A percentile compares a stretch with the other conserved stretches of the same genome.
Conservation (phyloP, 2,797 vertebrate species). For the Tapirus indicus region DNA sequence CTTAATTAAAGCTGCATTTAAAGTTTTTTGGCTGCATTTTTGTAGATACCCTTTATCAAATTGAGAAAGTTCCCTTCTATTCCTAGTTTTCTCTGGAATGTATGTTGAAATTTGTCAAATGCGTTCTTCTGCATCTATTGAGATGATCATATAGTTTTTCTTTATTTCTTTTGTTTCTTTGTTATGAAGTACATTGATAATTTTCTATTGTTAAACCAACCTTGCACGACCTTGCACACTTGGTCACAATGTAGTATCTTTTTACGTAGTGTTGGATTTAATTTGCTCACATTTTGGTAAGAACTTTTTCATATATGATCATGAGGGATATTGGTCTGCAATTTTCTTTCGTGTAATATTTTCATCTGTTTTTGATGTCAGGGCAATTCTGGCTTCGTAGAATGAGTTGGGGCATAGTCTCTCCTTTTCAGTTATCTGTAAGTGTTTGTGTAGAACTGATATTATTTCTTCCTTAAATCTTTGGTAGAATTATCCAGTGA, state of each 20-base stretch:
- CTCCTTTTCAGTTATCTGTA: not conserved
- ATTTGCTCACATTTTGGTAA: not conserved
- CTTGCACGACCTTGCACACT: not conserved
- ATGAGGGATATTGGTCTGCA: not conserved
- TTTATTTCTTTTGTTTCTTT: conserved; percentile 13
- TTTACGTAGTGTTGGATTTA: not conserved
- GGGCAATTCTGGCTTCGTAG: not conserved
- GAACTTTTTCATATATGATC: not conserved
- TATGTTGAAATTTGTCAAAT: not conserved
- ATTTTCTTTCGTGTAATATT: not conserved
- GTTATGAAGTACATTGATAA: not conserved
- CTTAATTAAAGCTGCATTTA: not conserved
- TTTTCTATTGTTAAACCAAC: not conserved
- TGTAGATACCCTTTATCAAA: not conserved
- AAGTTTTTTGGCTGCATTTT: not conserved
- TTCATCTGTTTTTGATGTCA: not conserved
- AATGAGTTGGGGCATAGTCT: not conserved
- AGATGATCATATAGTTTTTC: not conserved
- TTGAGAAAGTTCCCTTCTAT: not conserved
- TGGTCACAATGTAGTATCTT: not conserved
- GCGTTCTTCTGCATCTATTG: not conserved
- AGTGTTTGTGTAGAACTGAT: not conserved
- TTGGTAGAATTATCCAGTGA: not conserved
- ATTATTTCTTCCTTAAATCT: conserved; percentile 10
- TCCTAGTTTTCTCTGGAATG: not conserved